A percentile compares a stretch with the other conserved stretches of the same genome.
phyloP scores from a whole-genome alignment of 2,113 vertebrate genomes.

The Oncorhynchus kisutch region DNA sequence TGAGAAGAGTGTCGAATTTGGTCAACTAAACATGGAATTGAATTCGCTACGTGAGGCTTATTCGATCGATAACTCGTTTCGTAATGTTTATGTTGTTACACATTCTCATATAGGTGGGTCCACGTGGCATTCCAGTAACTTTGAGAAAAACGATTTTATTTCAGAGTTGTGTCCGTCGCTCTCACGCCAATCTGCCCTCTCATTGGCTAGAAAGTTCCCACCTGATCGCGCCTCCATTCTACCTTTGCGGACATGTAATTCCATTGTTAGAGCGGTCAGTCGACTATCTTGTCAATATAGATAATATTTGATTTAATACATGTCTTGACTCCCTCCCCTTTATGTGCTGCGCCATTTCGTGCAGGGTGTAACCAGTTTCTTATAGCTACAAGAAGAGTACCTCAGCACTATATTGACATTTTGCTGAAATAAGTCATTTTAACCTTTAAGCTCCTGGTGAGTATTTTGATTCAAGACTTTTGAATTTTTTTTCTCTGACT shows the following conservation, averaged over 20 bases:
- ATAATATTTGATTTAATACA: too few relatives aligned
- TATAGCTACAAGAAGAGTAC: neutral
- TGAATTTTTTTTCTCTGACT: constrained; percentile 1
- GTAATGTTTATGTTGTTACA: neutral
- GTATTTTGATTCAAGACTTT: constrained; percentile 6
- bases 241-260: too few relatives aligned
- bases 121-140: neutral
- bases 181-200: too few relatives aligned
- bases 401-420: neutral
- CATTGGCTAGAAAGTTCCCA: neutral
- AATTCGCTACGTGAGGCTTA: too few relatives aligned
- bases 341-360: neutral
- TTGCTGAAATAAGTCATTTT: neutral
- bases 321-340: neutral
- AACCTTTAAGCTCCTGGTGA: constrained; percentile 5
- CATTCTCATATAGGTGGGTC: too few relatives aligned
- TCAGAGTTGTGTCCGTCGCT: too few relatives aligned
- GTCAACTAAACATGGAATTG: too few relatives aligned
- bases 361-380: neutral
- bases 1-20: neutral
- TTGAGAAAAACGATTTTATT: too few relatives aligned
- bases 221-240: too few relatives aligned
- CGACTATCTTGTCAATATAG: too few relatives aligned
- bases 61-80: too few relatives aligned
- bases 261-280: too few relatives aligned